A percentile compares a stretch with the other conserved stretches of the same genome.
Conservation (phyloP, 2,113 vertebrate species). For the Camelus bactrianus region DNA sequence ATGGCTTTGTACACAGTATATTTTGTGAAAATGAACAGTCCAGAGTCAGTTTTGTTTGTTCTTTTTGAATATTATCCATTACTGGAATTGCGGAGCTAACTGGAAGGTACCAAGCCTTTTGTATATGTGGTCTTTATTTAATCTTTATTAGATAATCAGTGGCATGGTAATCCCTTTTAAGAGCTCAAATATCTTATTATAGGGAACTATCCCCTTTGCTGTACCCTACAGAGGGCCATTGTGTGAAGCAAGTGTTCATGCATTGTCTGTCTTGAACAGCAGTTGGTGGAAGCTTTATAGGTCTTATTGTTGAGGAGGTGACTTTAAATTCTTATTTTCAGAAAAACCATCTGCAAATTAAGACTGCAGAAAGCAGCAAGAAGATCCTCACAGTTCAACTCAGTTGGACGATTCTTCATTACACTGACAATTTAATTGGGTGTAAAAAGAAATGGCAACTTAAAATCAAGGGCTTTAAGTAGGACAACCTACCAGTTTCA, state of each 20-base stretch:
- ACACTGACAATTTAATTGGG: slow-evolving; percentile 73
- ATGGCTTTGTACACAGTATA: neutral
- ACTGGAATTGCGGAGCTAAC: neutral
- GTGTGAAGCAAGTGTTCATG: neutral
- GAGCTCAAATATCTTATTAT: neutral
- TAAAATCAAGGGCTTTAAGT: slow-evolving; percentile 74
- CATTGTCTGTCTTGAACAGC: neutral
- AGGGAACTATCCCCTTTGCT: neutral
- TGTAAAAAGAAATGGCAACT: slow-evolving; percentile 76
- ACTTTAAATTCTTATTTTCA: slow-evolving; percentile 70
- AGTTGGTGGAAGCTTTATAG: neutral
- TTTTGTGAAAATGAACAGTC: neutral
- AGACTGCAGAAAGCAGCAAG: slow-evolving; percentile 55
- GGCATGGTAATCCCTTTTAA: neutral
- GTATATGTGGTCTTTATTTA: neutral
- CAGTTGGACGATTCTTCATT: slow-evolving; percentile 72
- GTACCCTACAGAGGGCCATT: neutral
- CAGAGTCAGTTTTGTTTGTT: neutral
- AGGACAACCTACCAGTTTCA: slow-evolving; percentile 63
- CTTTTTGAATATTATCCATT: neutral
- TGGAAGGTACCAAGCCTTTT: neutral
- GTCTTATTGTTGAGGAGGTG: slow-evolving; percentile 36
- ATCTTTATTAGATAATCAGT: neutral
- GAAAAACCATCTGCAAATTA: slow-evolving; percentile 56
- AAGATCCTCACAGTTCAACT: slow-evolving; percentile 65